Conservation (phyloP, 2,113 vertebrate genomes). For the Protobothrops mucrosquamatus region DNA sequence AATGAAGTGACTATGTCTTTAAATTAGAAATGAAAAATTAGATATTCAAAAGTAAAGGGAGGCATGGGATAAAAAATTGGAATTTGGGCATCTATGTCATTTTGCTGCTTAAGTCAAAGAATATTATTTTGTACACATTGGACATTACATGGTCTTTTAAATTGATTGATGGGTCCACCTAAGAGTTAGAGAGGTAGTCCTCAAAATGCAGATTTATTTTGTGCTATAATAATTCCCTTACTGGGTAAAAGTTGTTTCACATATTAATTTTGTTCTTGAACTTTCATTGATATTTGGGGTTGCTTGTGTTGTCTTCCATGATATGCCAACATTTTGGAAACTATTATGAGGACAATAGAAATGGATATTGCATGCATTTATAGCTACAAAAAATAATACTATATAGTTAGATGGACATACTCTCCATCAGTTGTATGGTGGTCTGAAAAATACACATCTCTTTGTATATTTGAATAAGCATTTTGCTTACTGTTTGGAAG, state of each 20-base stretch:
- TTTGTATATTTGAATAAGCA: background rate
- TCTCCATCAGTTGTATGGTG: background rate
- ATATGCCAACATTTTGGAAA: background rate
- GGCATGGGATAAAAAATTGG: background rate
- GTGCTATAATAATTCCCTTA: background rate
- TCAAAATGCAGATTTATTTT: background rate
- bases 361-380: background rate
- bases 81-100: background rate
- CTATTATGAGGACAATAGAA: background rate
- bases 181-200: background rate
- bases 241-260: background rate
- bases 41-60: background rate
- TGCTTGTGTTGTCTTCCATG: background rate
- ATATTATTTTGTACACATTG: background rate
- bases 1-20: slow-evolving; percentile 58
- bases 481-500: background rate
- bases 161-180: background rate
- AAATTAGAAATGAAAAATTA: slow-evolving; percentile 27
- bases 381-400: background rate
- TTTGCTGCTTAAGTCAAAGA: background rate
- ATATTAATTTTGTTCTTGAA: background rate
- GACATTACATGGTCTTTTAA: background rate
- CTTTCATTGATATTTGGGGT: background rate
- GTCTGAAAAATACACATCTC: background rate
- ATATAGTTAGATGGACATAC: background rate